Evolutionary conservation across 2,113 vertebrate species (phyloP).

Genomic region (Hemibagrus wyckioides): DNA sequence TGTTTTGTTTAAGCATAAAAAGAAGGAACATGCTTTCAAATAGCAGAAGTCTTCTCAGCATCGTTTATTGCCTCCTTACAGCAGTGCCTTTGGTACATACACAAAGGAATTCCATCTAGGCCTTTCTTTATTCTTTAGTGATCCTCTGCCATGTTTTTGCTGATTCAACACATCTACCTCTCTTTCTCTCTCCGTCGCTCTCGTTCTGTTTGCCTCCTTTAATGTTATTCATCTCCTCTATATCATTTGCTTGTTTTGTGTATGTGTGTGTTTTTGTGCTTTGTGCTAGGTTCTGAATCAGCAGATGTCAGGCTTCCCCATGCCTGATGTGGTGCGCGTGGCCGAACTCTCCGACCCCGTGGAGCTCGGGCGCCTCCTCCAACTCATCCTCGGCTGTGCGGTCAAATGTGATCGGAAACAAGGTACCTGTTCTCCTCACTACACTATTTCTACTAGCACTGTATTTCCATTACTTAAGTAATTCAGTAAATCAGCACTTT

Average conservation of each 20-base stretch:
- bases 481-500: background rate
- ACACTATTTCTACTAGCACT: background rate
- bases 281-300: constrained; percentile 82
- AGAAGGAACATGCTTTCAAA: background rate
- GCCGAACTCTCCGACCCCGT: constrained; percentile 82
- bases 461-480: background rate
- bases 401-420: constrained; percentile 96
- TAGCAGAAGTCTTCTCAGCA: background rate
- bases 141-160: background rate
- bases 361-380: constrained; percentile 89
- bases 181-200: background rate
- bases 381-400: constrained; percentile 94
- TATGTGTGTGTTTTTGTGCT: background rate
- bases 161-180: background rate
- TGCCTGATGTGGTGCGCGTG: constrained; percentile 84
- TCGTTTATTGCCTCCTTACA: background rate
- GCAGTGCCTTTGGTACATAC: background rate
- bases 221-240: background rate
- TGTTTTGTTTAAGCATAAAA: background rate
- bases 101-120: background rate
- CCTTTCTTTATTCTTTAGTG: background rate
- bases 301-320: constrained; percentile 85
- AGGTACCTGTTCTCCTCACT: constrained; percentile 70
- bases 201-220: background rate
- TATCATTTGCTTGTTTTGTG: background rate